Evolutionary conservation across 2,888 invertebrate genomes (phyloP), one percentile per base, ranked within the genome.

Genomic region (Thalpophila matura): DNA sequence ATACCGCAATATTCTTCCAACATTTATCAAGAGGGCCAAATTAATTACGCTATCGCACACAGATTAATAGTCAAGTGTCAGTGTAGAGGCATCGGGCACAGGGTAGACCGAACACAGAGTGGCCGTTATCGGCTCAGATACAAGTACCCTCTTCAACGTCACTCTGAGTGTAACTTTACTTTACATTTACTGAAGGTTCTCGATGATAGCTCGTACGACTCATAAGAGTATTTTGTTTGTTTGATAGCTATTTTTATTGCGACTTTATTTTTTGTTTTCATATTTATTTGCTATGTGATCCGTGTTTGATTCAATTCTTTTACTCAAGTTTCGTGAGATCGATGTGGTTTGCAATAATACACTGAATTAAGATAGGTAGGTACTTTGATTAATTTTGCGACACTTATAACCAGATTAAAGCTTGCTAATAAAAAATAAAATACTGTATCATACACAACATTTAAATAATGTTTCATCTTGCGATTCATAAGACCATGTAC

Each of bases 41-140:
- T 73, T 73, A 79, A 76, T 79, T 65, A 62, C 55, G 54, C 33
- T 58, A 58, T 62, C 55, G 56, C 50, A 72, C 55, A 67, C 66
- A 72, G 79, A 79, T 79, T 79, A 79, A 79, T 71, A 69, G 74
- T 62, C 64, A 35, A 79, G 70, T 77, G 79, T 71, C 74, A 69
- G 76, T 66, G 55, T 69, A 58, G 65, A 57, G 63, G 63, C 71
- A 76, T 69, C 77, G 63, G 56, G 64, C 45, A 66, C 73, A 74
- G 67, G 76, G 62, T 64, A 74, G 18, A 27, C 43, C 27, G 65
- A 57, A 53, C 71, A 59, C 67, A 56, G 75, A 83, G 83, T 79
- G 81, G 58, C 79, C 76, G 83, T 82, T 86, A 87, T 86, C 86
- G 81, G 67, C 65, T 68, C 77, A 57, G 43, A 77, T 42, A 63